A percentile compares a stretch with the other conserved stretches of the same genome.
Evolutionary conservation across 2,113 vertebrate species (phyloP).

Genomic region (Podarcis cretensis): DNA sequence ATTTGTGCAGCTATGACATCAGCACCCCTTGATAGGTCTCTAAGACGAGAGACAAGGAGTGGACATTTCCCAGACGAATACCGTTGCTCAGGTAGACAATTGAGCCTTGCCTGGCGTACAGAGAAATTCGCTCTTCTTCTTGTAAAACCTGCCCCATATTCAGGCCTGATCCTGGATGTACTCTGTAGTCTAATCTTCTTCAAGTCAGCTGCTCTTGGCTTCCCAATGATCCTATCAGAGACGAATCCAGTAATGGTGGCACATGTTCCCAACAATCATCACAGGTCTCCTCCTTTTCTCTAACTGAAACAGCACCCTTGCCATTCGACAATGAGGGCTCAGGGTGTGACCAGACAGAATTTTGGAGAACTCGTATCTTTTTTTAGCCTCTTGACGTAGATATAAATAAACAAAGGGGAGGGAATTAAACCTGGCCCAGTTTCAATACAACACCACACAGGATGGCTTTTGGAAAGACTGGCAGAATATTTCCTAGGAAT

Average conservation of each 20-base stretch:
- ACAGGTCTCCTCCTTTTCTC: not conserved
- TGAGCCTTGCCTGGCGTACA: not conserved
- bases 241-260: not conserved
- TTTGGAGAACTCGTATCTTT: too few species aligned
- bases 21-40: not conserved
- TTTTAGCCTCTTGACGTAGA: not conserved
- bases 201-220: not conserved
- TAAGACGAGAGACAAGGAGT: not conserved
- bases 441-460: not conserved
- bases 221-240: too few species aligned
- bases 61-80: not conserved
- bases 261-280: not conserved
- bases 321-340: not conserved
- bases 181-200: not conserved
- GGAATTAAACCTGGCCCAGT: not conserved
- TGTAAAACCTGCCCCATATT: not conserved
- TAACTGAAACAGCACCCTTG: not conserved
- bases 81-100: not conserved
- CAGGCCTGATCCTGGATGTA: not conserved
- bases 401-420: not conserved
- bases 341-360: not conserved
- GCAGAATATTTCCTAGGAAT: not conserved
- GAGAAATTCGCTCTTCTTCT: not conserved
- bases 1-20: too few species aligned
- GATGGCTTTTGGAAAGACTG: not conserved